Percentiles rank a stretch among this genome's conserved stretches.
These are phyloP conservation scores for Andrena chrysosceles DNA, from an alignment of 2,888 invertebrate species.

Conservation along the genomic window DNA sequence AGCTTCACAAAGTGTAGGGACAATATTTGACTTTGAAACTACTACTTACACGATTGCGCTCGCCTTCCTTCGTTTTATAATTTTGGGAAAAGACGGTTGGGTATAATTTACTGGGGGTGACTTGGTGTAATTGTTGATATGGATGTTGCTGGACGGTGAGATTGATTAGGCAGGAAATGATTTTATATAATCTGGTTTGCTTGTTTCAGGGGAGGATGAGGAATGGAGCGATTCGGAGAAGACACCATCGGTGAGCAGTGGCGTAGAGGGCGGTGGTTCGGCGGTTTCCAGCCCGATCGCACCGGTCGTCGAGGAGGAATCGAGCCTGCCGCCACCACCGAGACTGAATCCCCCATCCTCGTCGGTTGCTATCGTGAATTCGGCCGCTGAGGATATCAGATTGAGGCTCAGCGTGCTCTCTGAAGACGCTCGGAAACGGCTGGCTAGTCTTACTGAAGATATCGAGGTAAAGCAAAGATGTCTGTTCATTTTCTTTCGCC, in stretches of 20 bases:
- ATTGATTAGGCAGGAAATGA: not conserved
- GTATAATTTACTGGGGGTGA: not conserved
- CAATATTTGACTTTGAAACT: not conserved
- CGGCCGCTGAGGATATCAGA: conserved; percentile 79
- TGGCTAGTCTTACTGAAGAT: conserved; percentile 80
- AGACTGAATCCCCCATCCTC: conserved; percentile 73
- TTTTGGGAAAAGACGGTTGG: too few relatives aligned
- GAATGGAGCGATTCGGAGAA: conserved; percentile 85
- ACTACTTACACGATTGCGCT: too few relatives aligned
- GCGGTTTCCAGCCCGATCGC: conserved; percentile 82
- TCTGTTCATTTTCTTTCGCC: too few relatives aligned
- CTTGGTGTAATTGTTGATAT: not conserved
- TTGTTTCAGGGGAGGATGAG: conserved; percentile 84
- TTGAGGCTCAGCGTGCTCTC: conserved; percentile 78
- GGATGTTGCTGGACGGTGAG: not conserved
- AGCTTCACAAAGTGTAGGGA: conserved; percentile 71
- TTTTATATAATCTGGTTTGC: not conserved
- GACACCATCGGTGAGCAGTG: conserved; percentile 84
- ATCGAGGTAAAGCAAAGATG: conserved; percentile 75
- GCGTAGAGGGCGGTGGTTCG: conserved; percentile 82
- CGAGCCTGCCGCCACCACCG: conserved; percentile 79
- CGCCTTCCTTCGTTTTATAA: too few relatives aligned
- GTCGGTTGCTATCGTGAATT: conserved; percentile 61
- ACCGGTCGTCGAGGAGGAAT: conserved; percentile 79
- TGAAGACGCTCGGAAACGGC: conserved; percentile 81